Conservation (phyloP, 2,888 invertebrate species). For the Pseudococcus longispinus region DNA sequence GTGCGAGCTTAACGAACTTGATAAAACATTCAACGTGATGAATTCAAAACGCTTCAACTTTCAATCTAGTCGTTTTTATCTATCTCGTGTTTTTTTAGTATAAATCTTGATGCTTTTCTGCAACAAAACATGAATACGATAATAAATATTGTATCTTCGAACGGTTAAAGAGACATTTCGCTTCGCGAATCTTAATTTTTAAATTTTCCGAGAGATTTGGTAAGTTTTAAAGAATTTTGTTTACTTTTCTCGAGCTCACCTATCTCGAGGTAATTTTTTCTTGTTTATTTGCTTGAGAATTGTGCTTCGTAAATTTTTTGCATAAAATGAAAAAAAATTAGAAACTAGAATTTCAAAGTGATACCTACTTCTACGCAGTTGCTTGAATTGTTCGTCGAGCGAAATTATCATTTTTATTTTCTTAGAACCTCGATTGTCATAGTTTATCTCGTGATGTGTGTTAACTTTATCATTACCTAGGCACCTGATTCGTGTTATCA, state of each 20-base stretch:
- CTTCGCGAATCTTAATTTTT: neutral
- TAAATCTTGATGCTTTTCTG: neutral
- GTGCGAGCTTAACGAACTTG: constrained; percentile 37
- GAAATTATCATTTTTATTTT: too few relatives aligned
- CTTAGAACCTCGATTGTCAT: too few relatives aligned
- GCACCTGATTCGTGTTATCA: too few relatives aligned
- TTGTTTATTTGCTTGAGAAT: too few relatives aligned
- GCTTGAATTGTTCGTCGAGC: too few relatives aligned
- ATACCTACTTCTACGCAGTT: too few relatives aligned
- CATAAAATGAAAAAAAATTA: too few relatives aligned
- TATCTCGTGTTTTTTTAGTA: constrained; percentile 11
- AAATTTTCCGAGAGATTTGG: neutral
- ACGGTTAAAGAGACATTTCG: neutral
- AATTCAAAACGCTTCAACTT: neutral
- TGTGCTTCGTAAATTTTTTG: too few relatives aligned
- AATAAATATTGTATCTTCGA: neutral
- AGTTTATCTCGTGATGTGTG: too few relatives aligned
- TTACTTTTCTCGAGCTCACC: neutral
- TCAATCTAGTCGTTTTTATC: constrained; percentile 26
- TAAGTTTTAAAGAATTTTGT: neutral
- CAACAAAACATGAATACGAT: neutral
- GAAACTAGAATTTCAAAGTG: too few relatives aligned
- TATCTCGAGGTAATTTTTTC: too few relatives aligned
- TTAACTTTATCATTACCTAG: too few relatives aligned
- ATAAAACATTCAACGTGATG: constrained; percentile 49